Evolutionary conservation across 2,113 vertebrate species (phyloP), one percentile per base, ranked within the genome.

Genomic region (Gallinago jamesoni): DNA sequence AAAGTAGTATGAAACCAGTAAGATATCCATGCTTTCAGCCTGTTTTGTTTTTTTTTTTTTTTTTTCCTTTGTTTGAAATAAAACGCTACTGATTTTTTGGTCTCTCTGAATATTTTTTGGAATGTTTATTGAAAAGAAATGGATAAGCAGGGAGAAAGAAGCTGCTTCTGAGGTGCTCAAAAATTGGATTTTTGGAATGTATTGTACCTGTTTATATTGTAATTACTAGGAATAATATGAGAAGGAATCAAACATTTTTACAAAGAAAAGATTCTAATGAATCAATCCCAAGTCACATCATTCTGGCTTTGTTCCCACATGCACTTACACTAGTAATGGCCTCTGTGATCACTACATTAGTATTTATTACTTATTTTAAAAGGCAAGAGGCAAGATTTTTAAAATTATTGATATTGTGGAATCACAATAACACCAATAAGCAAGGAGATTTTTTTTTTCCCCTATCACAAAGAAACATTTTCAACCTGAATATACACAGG

Each of bases 31-130:
- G 3, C 37, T 70, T 70, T 17, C 48, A 53, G 43, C 21, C 19
- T 23, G 27, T 13, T 37, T 59, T 23, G 27, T 13, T 37, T 59
- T 88, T 15, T 43, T 43, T 5, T 86, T 88, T 48, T 81, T 22
- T 78, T 77, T 37, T 73, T 35, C 63, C 33, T 92, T 90, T 76
- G 45, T 53, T 83, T 87, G 87, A 93, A 94, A 89, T 66, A 75
- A 78, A 68, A 39, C 14, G 5, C 4, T 48, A 9, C 30, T 27
- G 63, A 56, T 22, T 68, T 72, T 53, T 28, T 13, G 12, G 17
- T 72, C 10, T 35, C 45, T 88, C 17, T 27, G 19, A 77, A 60
- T 33, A 21, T 3, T 48, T 39, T 28, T 85, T 59, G 12, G 23
- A 59, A 82, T 23, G 6, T 82, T 89, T 87, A 37, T 81, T 87